Base-by-base conservation (phyloP, 2,113 vertebrate genomes). In the Natator depressus region DNA sequence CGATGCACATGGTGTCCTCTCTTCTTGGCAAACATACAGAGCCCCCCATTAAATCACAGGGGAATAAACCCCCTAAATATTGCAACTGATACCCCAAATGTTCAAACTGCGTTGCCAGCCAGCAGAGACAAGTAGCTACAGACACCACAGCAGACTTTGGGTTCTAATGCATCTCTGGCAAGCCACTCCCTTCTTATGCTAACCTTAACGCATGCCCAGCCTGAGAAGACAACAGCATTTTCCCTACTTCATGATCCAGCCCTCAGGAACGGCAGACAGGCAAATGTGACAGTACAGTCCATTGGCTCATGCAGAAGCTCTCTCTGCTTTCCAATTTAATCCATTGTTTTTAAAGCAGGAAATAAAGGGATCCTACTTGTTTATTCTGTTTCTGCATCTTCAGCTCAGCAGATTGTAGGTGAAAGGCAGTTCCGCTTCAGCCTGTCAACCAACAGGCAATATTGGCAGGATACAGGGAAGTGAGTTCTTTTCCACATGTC, bases 11-110 rank as follows among this genome's bases (percentile, higher is more conserved):
- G 51, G 22, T 75, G 35, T 29, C 49, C 47, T 83, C 22, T 69
- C 82, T 50, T 79, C 79, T 79, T 46, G 8, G 10, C 54, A 84
- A 0, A 13, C 8, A 10, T 4, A 1, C n/a, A 11, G 0, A 3
- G 13, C 6, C 16, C 0, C 3, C 8, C 7, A 50, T 51, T 31
- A 51, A n/a, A 1, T 16, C 7, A 19, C 47, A 17, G 31, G 12
- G 20, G 53, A 81, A 55, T 5, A 31, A 82, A 7, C 49, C 49
- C 17, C 14, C 2, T 42, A 5, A 38, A 1, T 5, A 4, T 38
- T 62, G 14, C 46, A 53, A 47, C 51, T 20, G 3, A 49, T 50
- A 78, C 49, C 75, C 8, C 38, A 42, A 16, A 35, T 69, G 62
- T 49, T 54, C 31, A 14, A 47, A 6, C 19, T 31, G 29, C 2